Percentiles rank a stretch among this genome's conserved stretches.
phyloP scores from a whole-genome alignment of 1,140 invertebrate species.

The Chrysoperla carnea region DNA sequence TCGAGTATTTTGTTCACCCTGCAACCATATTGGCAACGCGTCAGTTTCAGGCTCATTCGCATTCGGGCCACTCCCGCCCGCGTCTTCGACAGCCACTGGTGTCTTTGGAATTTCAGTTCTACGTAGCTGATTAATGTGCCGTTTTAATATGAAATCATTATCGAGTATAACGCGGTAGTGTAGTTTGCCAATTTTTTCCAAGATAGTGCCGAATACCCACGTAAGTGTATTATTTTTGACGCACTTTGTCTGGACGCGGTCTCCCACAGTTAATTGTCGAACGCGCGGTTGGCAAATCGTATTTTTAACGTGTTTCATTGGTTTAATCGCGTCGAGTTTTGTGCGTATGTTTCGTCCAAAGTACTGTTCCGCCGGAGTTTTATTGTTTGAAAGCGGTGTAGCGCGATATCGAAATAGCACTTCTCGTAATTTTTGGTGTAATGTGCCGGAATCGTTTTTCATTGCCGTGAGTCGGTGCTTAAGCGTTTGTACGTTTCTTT shows the following conservation, averaged over 20 bases:
- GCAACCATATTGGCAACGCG: too few species aligned
- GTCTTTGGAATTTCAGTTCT: neutral
- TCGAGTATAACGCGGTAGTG: slow-evolving; percentile 10
- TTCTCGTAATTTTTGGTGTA: slow-evolving; percentile 7
- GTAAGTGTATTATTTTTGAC: too few species aligned
- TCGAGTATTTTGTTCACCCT: too few species aligned
- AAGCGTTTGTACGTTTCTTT: slow-evolving; percentile 17
- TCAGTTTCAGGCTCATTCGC: too few species aligned
- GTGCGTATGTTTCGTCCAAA: slow-evolving; percentile 5
- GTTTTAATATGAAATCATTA: slow-evolving; percentile 7
- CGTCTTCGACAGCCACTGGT: too few species aligned
- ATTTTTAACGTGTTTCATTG: too few species aligned
- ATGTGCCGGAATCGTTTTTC: slow-evolving; percentile 4
- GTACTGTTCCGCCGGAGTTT: slow-evolving; percentile 5
- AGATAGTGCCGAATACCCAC: too few species aligned
- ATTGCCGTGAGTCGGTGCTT: slow-evolving; percentile 12
- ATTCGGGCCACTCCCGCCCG: too few species aligned
- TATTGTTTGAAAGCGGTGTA: slow-evolving; percentile 6
- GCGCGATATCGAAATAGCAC: slow-evolving; percentile 12
- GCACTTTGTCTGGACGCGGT: too few species aligned
- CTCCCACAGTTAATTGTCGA: too few species aligned
- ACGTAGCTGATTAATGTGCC: slow-evolving; percentile 10
- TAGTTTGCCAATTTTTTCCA: slow-evolving; percentile 5
- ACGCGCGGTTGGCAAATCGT: too few species aligned
- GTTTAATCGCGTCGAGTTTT: slow-evolving; percentile 1